Conservation (phyloP, 2,888 invertebrate genomes). For the Psylliodes chrysocephalus region DNA sequence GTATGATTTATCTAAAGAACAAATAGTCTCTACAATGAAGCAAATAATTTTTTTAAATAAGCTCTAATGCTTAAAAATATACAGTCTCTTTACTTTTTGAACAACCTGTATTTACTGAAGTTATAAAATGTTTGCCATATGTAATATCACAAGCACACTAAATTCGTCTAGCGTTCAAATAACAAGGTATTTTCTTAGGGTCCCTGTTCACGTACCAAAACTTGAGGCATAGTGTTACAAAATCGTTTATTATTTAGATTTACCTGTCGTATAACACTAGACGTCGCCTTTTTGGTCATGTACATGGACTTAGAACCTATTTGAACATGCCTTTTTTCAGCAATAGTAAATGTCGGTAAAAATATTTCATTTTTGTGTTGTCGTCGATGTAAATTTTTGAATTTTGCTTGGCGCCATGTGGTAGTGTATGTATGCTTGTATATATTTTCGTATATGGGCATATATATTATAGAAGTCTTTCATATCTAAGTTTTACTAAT, state of each 20-base stretch:
- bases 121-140: constrained; percentile 17
- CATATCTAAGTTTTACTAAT: constrained; percentile 32
- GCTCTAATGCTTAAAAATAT: neutral
- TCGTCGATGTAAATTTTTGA: constrained; percentile 28
- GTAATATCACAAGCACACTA: constrained; percentile 19
- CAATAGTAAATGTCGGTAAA: constrained; percentile 29
- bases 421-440: constrained; percentile 33
- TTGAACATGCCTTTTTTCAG: constrained; percentile 35
- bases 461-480: constrained; percentile 29
- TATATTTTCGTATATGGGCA: constrained; percentile 28
- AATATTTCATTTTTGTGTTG: constrained; percentile 16
- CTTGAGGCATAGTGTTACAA: too few relatives aligned
- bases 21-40: too few relatives aligned
- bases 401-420: constrained; percentile 33
- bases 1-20: too few relatives aligned
- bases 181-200: neutral
- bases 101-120: constrained; percentile 16
- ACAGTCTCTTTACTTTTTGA: constrained; percentile 14
- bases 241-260: too few relatives aligned
- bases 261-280: too few relatives aligned
- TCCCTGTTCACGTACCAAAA: too few relatives aligned
- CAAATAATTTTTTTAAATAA: too few relatives aligned
- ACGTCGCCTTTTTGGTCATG: too few relatives aligned
- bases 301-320: too few relatives aligned
- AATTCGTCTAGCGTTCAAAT: constrained; percentile 26